A percentile compares a stretch with the other conserved stretches of the same genome.
Conservation (phyloP, 2,113 vertebrate genomes). For the Sprattus sprattus region DNA sequence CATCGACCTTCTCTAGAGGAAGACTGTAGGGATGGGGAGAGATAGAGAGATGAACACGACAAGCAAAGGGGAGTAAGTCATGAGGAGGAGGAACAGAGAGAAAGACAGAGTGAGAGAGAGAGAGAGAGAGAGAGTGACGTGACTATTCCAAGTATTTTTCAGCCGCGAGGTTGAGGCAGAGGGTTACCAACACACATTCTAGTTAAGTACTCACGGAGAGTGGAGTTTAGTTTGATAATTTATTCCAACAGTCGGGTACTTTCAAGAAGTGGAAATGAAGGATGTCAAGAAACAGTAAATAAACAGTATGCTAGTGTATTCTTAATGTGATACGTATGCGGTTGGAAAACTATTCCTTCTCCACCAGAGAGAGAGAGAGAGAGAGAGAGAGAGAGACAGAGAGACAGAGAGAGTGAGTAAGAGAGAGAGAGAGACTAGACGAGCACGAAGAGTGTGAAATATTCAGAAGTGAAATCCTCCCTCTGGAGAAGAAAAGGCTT, state of each 20-base stretch:
- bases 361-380: slow-evolving; percentile 24
- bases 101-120: not conserved
- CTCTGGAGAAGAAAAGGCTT: slow-evolving; percentile 32
- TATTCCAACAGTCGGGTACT: too few species aligned
- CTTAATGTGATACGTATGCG: too few species aligned
- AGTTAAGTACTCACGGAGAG: too few species aligned
- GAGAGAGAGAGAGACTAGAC: not conserved
- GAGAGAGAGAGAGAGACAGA: not conserved
- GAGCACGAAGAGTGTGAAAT: slow-evolving; percentile 25
- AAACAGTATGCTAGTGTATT: too few species aligned
- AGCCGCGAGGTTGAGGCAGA: too few species aligned
- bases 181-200: too few species aligned
- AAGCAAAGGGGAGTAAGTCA: not conserved
- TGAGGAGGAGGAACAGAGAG: not conserved
- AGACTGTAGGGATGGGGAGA: not conserved
- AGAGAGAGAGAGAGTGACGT: not conserved
- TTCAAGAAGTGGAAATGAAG: too few species aligned
- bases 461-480: slow-evolving; percentile 42
- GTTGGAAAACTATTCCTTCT: too few species aligned
- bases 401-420: slow-evolving; percentile 22
- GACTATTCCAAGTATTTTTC: too few species aligned
- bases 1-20: not conserved
- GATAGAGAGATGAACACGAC: not conserved
- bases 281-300: too few species aligned
- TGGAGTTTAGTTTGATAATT: too few species aligned